Percentiles rank a stretch among this genome's conserved stretches.
phyloP scores from a whole-genome alignment of 2,113 vertebrate species.

The Vulpes vulpes region DNA sequence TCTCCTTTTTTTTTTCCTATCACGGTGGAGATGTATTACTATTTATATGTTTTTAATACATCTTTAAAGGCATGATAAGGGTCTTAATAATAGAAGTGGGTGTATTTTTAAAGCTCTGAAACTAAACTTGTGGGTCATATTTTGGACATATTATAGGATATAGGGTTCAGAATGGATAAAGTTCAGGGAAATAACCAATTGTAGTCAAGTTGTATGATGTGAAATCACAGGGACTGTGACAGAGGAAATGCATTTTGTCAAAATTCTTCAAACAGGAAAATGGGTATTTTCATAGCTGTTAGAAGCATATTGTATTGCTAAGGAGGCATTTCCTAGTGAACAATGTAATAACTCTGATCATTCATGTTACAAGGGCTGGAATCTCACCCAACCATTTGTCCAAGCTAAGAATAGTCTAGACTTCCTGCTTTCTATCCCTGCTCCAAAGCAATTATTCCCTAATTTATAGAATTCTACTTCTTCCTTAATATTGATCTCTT shows the following conservation, averaged over 20 bases:
- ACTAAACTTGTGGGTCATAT: not conserved
- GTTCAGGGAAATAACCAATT: not conserved
- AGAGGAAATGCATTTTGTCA: not conserved
- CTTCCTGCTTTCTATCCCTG: not conserved
- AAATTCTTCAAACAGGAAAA: constrained; percentile 9
- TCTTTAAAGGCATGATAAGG: not conserved
- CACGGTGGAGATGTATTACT: not conserved
- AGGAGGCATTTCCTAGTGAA: not conserved
- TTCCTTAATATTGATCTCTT: not conserved
- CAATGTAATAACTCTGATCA: not conserved
- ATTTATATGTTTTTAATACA: not conserved
- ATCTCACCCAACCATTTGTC: not conserved
- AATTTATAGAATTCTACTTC: not conserved
- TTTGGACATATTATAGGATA: not conserved
- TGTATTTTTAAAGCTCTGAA: not conserved
- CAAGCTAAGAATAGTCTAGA: not conserved
- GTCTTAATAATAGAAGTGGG: not conserved
- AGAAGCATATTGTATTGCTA: not conserved
- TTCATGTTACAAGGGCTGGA: not conserved
- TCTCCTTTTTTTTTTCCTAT: not conserved
- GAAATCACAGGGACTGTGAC: not conserved
- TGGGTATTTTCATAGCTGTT: constrained; percentile 2
- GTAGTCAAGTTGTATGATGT: not conserved
- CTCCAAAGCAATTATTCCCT: not conserved
- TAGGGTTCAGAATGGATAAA: not conserved